Conservation (phyloP, 2,797 vertebrate species). For the Gymnothorax reevesii region DNA sequence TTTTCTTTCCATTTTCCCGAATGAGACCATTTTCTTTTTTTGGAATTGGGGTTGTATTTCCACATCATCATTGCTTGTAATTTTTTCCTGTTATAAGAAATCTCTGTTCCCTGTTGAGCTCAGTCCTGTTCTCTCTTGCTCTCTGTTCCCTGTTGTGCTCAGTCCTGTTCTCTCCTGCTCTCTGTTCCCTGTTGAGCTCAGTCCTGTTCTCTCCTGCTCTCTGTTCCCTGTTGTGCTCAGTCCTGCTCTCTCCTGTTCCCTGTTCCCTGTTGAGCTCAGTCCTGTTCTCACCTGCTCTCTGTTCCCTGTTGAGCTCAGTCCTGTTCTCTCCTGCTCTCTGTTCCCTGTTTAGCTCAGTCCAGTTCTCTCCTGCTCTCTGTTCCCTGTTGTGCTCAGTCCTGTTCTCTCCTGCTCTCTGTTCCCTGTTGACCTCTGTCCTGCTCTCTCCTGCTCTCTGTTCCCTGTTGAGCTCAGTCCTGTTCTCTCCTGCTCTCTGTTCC, state of each 20-base stretch:
- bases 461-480: neutral
- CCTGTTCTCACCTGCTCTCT: too few species aligned
- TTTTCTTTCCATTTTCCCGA: too few species aligned
- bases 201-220: neutral
- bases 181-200: neutral
- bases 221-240: neutral
- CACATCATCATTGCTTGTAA: too few species aligned
- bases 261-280: neutral
- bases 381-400: too few species aligned
- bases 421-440: neutral
- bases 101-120: neutral
- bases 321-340: neutral
- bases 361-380: too few species aligned
- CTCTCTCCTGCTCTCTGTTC: neutral
- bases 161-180: too few species aligned
- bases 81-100: too few species aligned
- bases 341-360: neutral
- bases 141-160: neutral
- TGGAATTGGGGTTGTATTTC: too few species aligned
- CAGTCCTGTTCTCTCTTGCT: neutral
- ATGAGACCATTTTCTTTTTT: too few species aligned
- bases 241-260: neutral
- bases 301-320: neutral
- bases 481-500: neutral
- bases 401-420: neutral